Evolutionary conservation across 2,113 vertebrate genomes (phyloP).

Genomic region (Crotalus helleri): DNA sequence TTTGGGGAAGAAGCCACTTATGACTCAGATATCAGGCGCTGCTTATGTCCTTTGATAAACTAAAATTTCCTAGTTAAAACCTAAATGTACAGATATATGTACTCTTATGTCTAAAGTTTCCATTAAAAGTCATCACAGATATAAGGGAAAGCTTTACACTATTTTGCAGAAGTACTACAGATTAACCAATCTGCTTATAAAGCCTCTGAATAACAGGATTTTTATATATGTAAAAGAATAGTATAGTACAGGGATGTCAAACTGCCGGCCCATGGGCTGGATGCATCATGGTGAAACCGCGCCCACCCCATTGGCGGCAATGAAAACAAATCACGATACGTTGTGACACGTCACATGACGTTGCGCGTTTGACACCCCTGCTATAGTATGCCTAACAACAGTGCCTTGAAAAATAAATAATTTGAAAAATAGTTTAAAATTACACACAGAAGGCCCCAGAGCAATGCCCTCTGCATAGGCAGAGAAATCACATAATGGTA

Average conservation of each 20-base stretch:
- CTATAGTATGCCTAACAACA: not conserved
- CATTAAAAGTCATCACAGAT: not conserved
- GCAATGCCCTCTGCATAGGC: not conserved
- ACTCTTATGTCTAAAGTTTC: constrained; percentile 44
- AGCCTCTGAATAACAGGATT: not conserved
- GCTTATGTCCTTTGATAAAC: constrained; percentile 14
- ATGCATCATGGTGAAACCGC: too few species aligned
- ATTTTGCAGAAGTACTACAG: not conserved
- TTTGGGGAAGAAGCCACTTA: constrained; percentile 35
- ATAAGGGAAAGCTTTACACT: constrained; percentile 20
- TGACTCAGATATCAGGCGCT: constrained; percentile 37
- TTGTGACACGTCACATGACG: too few species aligned
- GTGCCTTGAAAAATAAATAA: not conserved
- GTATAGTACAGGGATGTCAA: too few species aligned
- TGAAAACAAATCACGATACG: too few species aligned
- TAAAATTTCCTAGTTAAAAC: constrained; percentile 45
- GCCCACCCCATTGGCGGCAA: too few species aligned
- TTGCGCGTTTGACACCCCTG: too few species aligned
- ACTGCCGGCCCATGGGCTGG: too few species aligned
- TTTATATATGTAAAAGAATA: not conserved
- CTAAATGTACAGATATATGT: constrained; percentile 18
- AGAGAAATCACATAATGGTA: not conserved
- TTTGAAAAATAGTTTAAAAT: not conserved
- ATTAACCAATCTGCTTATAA: not conserved
- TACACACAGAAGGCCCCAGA: not conserved